Evolutionary conservation across 2,113 vertebrate genomes (phyloP).

Genomic region (Corapipo altera): DNA sequence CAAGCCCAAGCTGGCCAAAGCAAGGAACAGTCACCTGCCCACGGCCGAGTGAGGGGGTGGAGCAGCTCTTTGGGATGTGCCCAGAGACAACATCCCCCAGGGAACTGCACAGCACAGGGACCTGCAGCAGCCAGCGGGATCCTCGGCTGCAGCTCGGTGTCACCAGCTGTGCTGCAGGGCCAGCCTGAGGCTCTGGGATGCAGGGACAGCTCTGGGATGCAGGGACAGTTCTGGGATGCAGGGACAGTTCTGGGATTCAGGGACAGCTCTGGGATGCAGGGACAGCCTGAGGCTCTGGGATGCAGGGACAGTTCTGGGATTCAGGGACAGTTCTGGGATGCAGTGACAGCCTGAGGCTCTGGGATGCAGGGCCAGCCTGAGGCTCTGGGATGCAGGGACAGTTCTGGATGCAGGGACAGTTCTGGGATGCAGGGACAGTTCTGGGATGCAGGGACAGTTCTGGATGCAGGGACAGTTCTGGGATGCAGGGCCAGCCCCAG

Average conservation of each 20-base stretch:
- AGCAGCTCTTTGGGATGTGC: background rate
- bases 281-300: no score
- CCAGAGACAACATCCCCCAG: fast-evolving
- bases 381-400: no score
- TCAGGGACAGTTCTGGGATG: no score
- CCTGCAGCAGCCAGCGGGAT: background rate
- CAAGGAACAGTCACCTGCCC: background rate
- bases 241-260: background rate
- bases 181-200: no score
- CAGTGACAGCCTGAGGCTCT: background rate
- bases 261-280: no score
- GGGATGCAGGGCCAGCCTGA: background rate
- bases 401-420: no score
- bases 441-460: no score
- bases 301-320: no score
- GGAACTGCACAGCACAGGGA: background rate
- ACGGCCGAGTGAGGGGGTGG: background rate
- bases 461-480: background rate
- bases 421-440: no score
- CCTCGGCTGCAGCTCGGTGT: background rate
- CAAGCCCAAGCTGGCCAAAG: background rate
- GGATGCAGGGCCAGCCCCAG: background rate
- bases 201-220: no score
- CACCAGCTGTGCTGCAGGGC: background rate
- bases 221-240: background rate